Percentiles rank a stretch among this genome's conserved stretches.
Conservation (phyloP, 2,113 vertebrate genomes). For the Meriones unguiculatus region DNA sequence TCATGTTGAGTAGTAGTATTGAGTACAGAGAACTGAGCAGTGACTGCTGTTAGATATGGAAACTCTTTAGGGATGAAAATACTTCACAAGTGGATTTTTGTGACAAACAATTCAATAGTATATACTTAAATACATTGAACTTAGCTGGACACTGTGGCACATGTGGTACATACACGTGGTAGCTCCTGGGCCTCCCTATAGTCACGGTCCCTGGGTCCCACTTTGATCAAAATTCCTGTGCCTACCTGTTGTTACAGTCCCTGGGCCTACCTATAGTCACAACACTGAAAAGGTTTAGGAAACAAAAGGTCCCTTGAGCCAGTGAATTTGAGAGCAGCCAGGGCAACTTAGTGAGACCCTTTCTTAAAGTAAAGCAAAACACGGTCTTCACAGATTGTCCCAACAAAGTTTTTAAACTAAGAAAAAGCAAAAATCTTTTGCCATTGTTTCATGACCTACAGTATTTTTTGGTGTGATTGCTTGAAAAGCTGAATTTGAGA, state of each 20-base stretch:
- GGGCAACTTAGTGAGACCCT: not conserved
- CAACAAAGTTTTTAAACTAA: not conserved
- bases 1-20: not conserved
- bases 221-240: not conserved
- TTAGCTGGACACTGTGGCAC: not conserved
- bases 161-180: not conserved
- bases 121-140: not conserved
- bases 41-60: not conserved
- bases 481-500: slow-evolving; percentile 33
- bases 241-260: not conserved
- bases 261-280: not conserved
- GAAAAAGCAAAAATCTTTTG: not conserved
- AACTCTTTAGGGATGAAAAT: not conserved
- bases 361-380: not conserved
- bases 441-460: not conserved
- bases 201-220: not conserved
- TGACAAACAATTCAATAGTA: not conserved
- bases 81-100: slow-evolving; percentile 17
- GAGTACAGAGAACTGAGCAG: not conserved
- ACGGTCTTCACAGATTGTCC: not conserved
- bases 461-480: not conserved
- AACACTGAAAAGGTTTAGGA: not conserved
- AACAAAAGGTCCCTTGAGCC: not conserved
- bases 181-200: not conserved
- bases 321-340: not conserved